Base-by-base conservation (phyloP, 2,113 vertebrate species). In the Carlito syrichta region DNA sequence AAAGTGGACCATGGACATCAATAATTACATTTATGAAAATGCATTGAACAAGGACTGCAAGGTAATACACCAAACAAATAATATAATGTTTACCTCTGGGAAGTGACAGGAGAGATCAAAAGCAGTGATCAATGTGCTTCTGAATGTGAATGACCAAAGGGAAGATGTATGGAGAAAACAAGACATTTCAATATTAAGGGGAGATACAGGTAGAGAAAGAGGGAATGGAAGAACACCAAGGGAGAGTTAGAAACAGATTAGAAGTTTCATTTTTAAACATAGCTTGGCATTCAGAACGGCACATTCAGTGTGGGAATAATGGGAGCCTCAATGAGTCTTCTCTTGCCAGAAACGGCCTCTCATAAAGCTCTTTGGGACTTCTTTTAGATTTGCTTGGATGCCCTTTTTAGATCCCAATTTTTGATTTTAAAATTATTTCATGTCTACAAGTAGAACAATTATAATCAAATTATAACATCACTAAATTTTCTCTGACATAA, bases 401-500 rank as follows among this genome's bases (percentile, higher is more conserved):
- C 6, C 76, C 30, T 5, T 27, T 50, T 87, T 71, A 79, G 40
- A 91, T 30, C 9, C 5, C 25, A 71, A 43, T 2, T 58, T 58
- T 54, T 58, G 27, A 76, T 62, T 88, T 10, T 77, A 23, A 0
- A 71, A n/a, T 63, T 71, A 60, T 79, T 84, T 12, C 23, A 87
- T 35, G 7, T 35, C 40, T 81, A 60, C 32, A 62, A 66, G 71
- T 63, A 27, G 48, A 74, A 74, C 85, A 38, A 40, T 43, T 60
- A 66, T 27, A 79, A 69, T 82, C 8, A 68, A 62, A 20, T 95
- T 27, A 50, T 48, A 58, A 23, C 8, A 76, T n/a, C 3, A 52
- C 4, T n/a, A 2, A 60, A 66, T 71, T 95, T 96, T 63, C 30
- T 85, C 79, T 87, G 62, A 43, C 25, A 52, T 83, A 86, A 32